Percentiles rank a stretch among this genome's conserved stretches.
These are phyloP conservation scores for Phrixothrix hirtus DNA, from an alignment of 2,888 invertebrate genomes.

Conservation along the genomic window DNA sequence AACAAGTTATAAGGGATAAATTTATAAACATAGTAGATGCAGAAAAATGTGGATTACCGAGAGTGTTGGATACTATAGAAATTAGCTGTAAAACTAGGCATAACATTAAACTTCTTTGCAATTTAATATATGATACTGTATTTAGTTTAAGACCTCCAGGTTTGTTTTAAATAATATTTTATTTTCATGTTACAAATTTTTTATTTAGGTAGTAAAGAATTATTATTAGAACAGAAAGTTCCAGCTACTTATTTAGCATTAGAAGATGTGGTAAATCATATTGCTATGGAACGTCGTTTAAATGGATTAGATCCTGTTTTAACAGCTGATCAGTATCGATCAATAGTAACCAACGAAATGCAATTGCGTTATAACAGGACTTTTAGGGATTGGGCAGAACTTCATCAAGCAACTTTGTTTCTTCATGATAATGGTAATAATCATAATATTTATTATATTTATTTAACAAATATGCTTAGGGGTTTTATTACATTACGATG, in stretches of 20 bases:
- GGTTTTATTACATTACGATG: slow-evolving; percentile 91
- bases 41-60: slow-evolving; percentile 92
- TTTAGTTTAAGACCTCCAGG: slow-evolving; percentile 89
- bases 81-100: slow-evolving; percentile 86
- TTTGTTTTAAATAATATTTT: slow-evolving; percentile 42
- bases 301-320: slow-evolving; percentile 79
- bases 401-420: slow-evolving; percentile 95
- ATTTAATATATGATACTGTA: slow-evolving; percentile 91
- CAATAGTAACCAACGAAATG: slow-evolving; percentile 66
- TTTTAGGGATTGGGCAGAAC: slow-evolving; percentile 86
- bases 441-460: slow-evolving; percentile 11
- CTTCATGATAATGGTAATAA: slow-evolving; percentile 89
- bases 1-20: slow-evolving; percentile 82
- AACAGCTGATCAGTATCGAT: slow-evolving; percentile 72
- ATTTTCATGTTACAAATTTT: background rate
- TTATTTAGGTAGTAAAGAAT: slow-evolving; percentile 77
- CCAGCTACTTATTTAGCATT: slow-evolving; percentile 94
- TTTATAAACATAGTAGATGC: slow-evolving; percentile 94
- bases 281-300: slow-evolving; percentile 75
- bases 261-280: slow-evolving; percentile 85
- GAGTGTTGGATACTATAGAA: slow-evolving; percentile 91
- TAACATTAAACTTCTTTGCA: slow-evolving; percentile 86
- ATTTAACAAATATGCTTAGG: slow-evolving; percentile 61
- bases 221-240: slow-evolving; percentile 89
- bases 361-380: slow-evolving; percentile 70